These are phyloP conservation scores for Eupithecia pulchellata DNA, from an alignment of 2,888 invertebrate genomes.

Conservation along the genomic window DNA sequence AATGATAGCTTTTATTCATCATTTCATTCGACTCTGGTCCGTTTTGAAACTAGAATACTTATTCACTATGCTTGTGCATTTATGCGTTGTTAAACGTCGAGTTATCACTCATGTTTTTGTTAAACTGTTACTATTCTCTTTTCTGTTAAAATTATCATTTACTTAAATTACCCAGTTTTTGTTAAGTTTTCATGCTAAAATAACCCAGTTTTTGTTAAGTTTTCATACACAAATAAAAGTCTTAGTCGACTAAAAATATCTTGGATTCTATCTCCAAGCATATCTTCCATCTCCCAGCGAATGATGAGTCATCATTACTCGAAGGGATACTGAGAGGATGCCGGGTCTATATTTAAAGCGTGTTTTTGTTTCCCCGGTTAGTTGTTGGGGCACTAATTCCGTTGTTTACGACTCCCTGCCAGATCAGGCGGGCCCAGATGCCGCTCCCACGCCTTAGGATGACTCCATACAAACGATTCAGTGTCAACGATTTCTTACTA, in stretches of 20 bases:
- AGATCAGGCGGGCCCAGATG: conserved; percentile 73
- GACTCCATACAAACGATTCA: conserved; percentile 67
- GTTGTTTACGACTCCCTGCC: conserved; percentile 77
- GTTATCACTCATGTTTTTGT: too few species aligned
- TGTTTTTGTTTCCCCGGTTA: conserved; percentile 73
- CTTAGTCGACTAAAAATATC: neutral
- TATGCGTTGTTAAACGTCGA: neutral
- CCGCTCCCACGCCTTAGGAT: conserved; percentile 75
- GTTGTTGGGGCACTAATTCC: conserved; percentile 75
- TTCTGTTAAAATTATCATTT: neutral
- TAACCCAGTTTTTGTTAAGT: neutral
- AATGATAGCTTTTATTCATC: neutral
- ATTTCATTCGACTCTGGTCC: neutral
- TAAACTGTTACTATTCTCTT: neutral
- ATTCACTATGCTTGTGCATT: neutral
- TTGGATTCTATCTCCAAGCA: neutral
- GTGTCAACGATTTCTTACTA: neutral
- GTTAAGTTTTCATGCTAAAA: too few species aligned
- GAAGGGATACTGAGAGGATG: conserved; percentile 48
- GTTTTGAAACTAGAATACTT: neutral
- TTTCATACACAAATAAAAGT: neutral
- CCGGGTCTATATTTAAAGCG: conserved; percentile 68
- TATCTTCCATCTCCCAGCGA: conserved; percentile 15
- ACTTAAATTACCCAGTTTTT: too few species aligned
- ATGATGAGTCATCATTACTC: conserved; percentile 12